phyloP scores from a whole-genome alignment of 2,113 vertebrate genomes.

The Atractosteus spatula region DNA sequence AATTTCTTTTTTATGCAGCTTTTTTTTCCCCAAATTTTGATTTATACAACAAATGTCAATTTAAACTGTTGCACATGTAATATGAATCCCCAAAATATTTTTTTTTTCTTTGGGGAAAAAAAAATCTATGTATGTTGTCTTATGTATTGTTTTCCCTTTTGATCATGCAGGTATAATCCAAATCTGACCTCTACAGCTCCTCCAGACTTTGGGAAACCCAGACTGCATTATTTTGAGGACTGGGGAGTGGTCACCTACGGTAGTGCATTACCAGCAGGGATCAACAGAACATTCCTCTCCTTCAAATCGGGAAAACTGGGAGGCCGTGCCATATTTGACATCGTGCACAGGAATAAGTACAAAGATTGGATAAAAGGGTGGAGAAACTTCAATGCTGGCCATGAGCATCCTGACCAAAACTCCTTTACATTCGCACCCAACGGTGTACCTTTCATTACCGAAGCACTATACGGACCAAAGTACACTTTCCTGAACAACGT shows the following conservation, averaged over 20 bases:
- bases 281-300: slow-evolving; percentile 86
- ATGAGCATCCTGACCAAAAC: slow-evolving; percentile 96
- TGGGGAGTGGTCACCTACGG: slow-evolving; percentile 97
- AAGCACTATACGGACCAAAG: slow-evolving; percentile 95
- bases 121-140: too few species aligned
- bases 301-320: slow-evolving; percentile 98
- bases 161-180: slow-evolving; percentile 82
- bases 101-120: too few species aligned
- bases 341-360: slow-evolving; percentile 91
- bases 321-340: slow-evolving; percentile 93
- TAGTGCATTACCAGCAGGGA: slow-evolving; percentile 76
- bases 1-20: too few species aligned
- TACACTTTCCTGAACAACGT: slow-evolving; percentile 92
- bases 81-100: too few species aligned
- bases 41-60: too few species aligned
- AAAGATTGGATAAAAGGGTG: slow-evolving; percentile 94
- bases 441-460: slow-evolving; percentile 90
- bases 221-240: slow-evolving; percentile 91
- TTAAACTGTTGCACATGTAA: too few species aligned
- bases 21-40: too few species aligned
- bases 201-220: slow-evolving; percentile 77
- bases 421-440: slow-evolving; percentile 94
- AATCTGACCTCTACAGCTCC: slow-evolving; percentile 77
- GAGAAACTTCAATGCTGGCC: slow-evolving; percentile 95
- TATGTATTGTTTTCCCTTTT: neutral